Percentiles rank a stretch among this genome's conserved stretches.
phyloP scores from a whole-genome alignment of 1,140 invertebrate species.

The Matsumurasca onukii region DNA sequence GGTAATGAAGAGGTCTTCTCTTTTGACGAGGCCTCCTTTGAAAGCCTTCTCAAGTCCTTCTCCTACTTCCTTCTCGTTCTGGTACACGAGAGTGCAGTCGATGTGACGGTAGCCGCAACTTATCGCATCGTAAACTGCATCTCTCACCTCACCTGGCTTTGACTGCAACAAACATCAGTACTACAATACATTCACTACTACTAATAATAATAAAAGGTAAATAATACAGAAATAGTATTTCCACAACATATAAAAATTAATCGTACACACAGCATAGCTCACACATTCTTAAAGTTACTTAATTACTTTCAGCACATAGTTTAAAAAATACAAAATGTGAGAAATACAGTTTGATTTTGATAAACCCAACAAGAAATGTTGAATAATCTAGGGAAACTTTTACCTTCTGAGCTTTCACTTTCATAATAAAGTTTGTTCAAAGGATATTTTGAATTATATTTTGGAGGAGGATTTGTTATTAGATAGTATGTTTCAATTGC shows the following conservation, averaged over 20 bases:
- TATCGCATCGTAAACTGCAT: constrained; percentile 66
- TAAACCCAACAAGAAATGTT: too few species aligned
- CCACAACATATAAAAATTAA: not conserved
- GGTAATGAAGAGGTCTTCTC: constrained; percentile 71
- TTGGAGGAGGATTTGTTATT: too few species aligned
- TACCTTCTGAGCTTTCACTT: too few species aligned
- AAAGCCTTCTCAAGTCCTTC: constrained; percentile 71
- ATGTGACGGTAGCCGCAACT: constrained; percentile 78
- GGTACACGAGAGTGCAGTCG: constrained; percentile 78
- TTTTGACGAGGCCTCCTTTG: constrained; percentile 64
- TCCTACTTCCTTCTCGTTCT: constrained; percentile 85
- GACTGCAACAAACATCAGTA: constrained; percentile 47
- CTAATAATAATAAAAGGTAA: not conserved
- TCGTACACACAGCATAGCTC: too few species aligned
- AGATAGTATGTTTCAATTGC: too few species aligned
- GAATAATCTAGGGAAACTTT: too few species aligned
- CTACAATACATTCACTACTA: not conserved
- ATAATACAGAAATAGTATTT: not conserved
- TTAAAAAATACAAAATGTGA: not conserved
- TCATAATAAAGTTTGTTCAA: too few species aligned
- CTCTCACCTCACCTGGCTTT: constrained; percentile 54
- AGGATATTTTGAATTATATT: too few species aligned
- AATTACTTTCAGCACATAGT: not conserved
- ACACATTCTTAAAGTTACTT: not conserved
- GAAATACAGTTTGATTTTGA: not conserved